Percentiles rank a stretch among this genome's conserved stretches.
These are phyloP conservation scores for Anthoscopus minutus DNA, from an alignment of 2,113 vertebrate genomes.

Conservation along the genomic window DNA sequence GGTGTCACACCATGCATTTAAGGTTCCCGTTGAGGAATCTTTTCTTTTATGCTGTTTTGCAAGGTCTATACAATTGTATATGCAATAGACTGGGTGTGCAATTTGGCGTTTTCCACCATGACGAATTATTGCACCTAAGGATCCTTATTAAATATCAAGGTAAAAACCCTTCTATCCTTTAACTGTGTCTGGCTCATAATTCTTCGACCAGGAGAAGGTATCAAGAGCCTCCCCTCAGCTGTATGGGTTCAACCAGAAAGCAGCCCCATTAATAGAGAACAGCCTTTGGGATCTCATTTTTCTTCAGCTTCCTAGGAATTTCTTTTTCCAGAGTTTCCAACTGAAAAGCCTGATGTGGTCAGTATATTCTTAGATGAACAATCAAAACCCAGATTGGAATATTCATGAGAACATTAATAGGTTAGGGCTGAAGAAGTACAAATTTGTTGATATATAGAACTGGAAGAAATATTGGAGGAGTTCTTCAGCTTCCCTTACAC, in stretches of 20 bases:
- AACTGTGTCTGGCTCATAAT: not conserved
- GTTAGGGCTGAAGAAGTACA: not conserved
- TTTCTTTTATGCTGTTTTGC: not conserved
- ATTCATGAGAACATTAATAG: not conserved
- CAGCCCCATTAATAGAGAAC: not conserved
- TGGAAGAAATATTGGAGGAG: not conserved
- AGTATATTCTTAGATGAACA: not conserved
- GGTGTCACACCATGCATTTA: not conserved
- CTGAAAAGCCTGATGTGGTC: not conserved
- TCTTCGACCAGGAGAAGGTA: not conserved
- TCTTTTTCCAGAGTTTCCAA: not conserved
- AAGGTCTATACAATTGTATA: no score
- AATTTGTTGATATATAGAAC: not conserved
- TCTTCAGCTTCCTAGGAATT: not conserved
- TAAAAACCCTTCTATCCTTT: not conserved
- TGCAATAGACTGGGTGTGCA: fast-evolving
- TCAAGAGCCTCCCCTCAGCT: not conserved
- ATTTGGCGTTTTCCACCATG: not conserved
- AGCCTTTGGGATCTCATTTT: not conserved
- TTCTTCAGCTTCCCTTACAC: not conserved
- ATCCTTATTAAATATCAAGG: not conserved
- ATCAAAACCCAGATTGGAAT: not conserved
- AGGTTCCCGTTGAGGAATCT: not conserved
- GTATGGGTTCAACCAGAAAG: not conserved
- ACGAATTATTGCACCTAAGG: fast-evolving